Evolutionary conservation across 2,113 vertebrate genomes (phyloP), one percentile per base, ranked within the genome.

Genomic region (Tylochromis polylepis): DNA sequence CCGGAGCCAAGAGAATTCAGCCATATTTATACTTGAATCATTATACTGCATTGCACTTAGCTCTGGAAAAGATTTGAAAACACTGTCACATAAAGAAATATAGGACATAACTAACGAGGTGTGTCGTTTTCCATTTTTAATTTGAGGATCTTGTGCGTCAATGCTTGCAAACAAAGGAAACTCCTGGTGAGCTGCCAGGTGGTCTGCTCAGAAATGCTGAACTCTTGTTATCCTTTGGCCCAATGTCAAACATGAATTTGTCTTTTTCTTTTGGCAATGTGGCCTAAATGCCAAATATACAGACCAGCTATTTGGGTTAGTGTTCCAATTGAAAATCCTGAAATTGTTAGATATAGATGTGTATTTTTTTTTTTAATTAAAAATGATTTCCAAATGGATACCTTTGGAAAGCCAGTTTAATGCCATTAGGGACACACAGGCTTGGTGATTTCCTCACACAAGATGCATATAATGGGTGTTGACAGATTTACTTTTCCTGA

Each of bases 401-500:
- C 72, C 72, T 82, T 38, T 82, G 15, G 67, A 72, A 72, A 72
- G 67, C 41, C 41, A 72, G 67, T 46, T 72, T 27, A 46, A 72
- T 72, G 22, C 22, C 67, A 15, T 46, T 72, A 27, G 5, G 51
- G 87, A 62, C 75, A 14, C 46, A 2, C 78, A 31, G 67, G 43
- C 72, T 79, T 4, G 77, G 49, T 85, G 70, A 51, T 89, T 93
- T 93, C 94, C 92, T 90, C 85, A 60, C n/a, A 31, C 8, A 11
- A 81, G 58, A 83, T 38, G 77, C 81, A 86, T 56, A 95, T 92
- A 95, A 94, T 94, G 62, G 92, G 46, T 79, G 90, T 11, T 88
- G 95, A 95, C 91, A 93, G 94, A 95, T 93, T 88, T 78, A 94
- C 79, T 78, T 85, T 93, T 93, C 93, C 94, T 94, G 88, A 83